Conservation (phyloP, 2,797 vertebrate genomes). For the Cyclopterus lumpus region DNA sequence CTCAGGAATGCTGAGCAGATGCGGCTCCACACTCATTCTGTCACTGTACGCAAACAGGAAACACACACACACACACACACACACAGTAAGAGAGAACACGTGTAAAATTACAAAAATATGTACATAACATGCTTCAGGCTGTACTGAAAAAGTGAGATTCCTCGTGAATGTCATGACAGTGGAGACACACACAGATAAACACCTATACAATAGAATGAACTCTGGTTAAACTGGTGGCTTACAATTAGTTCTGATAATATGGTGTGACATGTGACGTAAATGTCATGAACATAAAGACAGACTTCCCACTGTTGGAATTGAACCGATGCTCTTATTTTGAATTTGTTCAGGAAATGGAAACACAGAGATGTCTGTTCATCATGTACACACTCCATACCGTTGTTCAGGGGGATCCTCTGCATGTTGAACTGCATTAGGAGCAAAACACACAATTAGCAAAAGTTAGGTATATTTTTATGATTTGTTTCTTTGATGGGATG, state of each 20-base stretch:
- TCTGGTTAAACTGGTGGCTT: background rate
- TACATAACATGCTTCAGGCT: background rate
- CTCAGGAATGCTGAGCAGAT: conserved; percentile 92
- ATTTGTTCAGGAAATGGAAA: background rate
- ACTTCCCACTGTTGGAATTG: background rate
- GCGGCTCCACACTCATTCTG: conserved; percentile 86
- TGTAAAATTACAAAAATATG: background rate
- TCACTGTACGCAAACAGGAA: conserved; percentile 77
- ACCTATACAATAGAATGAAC: background rate
- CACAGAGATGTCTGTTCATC: background rate
- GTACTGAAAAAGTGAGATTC: conserved; percentile 6
- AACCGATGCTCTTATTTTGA: background rate
- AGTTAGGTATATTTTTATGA: background rate
- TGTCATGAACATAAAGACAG: background rate
- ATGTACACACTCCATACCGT: conserved; percentile 81
- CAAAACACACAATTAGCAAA: conserved; percentile 33
- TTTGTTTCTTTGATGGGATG: background rate
- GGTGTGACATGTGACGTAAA: background rate
- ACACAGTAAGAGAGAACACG: background rate
- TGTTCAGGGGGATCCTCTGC: conserved; percentile 82
- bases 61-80: background rate
- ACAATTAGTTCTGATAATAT: background rate
- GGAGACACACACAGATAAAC: background rate
- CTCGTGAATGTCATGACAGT: background rate
- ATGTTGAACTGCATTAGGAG: conserved; percentile 81